These are phyloP conservation scores for Clytia hemisphaerica DNA, from an alignment of 30 jellyfish, hydroid and myxozoan species.

Conservation along the genomic window DNA sequence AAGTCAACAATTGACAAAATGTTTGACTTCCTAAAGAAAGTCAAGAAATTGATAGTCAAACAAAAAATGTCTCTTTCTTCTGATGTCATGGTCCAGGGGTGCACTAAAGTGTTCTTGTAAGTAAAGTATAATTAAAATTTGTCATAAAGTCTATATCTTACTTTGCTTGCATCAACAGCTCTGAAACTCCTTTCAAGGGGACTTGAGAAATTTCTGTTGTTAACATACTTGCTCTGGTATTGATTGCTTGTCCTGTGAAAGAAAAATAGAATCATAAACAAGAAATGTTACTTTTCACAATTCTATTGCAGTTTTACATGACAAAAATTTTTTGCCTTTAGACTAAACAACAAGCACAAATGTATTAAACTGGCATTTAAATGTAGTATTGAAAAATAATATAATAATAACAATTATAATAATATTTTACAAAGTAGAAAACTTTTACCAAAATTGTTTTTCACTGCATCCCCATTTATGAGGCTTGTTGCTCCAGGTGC, in stretches of 20 bases:
- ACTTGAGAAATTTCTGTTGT: slow-evolving; percentile 91
- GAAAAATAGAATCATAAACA: not conserved
- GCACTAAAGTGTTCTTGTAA: too few relatives aligned
- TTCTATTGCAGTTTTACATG: too few relatives aligned
- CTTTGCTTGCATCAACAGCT: slow-evolving; percentile 62
- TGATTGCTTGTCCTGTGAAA: slow-evolving; percentile 46
- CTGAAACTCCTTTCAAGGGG: slow-evolving; percentile 75
- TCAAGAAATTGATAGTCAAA: not conserved
- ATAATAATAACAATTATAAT: too few relatives aligned
- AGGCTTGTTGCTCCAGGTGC: slow-evolving; percentile 90
- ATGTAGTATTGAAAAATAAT: too few relatives aligned
- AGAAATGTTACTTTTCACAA: not conserved
- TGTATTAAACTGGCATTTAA: too few relatives aligned
- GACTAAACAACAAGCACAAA: too few relatives aligned
- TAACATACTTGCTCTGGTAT: slow-evolving; percentile 56
- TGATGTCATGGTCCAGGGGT: not conserved
- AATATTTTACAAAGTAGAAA: not conserved
- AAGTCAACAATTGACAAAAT: slow-evolving; percentile 60
- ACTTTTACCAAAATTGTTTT: slow-evolving; percentile 54
- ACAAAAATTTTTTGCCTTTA: too few relatives aligned
- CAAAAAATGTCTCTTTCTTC: not conserved
- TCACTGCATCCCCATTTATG: slow-evolving; percentile 45
- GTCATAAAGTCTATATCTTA: slow-evolving; percentile 27
- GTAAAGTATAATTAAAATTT: too few relatives aligned
- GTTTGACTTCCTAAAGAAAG: slow-evolving; percentile 36